A percentile compares a stretch with the other conserved stretches of the same genome.
Conservation (phyloP, 2,113 vertebrate species). For the pig (Sus scrofa) region T2T-Sscrofa CM000830.6:19122501-19123000, state of each 20-base stretch:
- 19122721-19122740: background rate
- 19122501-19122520: background rate
- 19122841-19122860: background rate
- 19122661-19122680: background rate
- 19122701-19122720: background rate
- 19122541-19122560: background rate
- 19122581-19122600: background rate
- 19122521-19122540: background rate
- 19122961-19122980: background rate
- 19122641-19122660: constrained; percentile 15
- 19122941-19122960: background rate
- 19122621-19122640: background rate
- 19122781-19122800: background rate
- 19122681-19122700: constrained; percentile 42
- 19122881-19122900: background rate
- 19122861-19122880: background rate
- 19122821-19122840: background rate
- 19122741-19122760: background rate
- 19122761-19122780: background rate
- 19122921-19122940: background rate
- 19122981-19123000: background rate
- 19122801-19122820: background rate
- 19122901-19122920: background rate
- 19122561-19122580: background rate
- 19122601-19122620: background rate